phyloP scores from a whole-genome alignment of 2,113 vertebrate genomes.

The Castor canadensis region DNA sequence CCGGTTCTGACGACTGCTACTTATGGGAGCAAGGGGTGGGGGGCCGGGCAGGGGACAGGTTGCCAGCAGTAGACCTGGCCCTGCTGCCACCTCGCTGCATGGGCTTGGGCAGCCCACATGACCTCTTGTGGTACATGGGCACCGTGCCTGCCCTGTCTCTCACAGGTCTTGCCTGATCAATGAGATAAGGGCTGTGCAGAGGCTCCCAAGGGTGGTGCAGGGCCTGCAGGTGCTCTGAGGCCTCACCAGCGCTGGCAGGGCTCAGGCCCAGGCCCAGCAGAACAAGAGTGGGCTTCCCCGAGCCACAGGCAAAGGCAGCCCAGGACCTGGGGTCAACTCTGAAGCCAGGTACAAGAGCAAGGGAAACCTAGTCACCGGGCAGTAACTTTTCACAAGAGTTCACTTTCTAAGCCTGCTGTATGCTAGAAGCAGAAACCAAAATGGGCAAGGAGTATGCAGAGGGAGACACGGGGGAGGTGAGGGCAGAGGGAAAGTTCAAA shows the following conservation, averaged over 20 bases:
- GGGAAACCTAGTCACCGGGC: rapidly evolving
- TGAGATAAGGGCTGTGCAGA: not conserved
- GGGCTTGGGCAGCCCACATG: not conserved
- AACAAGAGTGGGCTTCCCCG: not conserved
- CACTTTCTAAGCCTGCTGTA: not conserved
- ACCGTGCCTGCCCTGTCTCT: not conserved
- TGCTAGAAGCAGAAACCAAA: not conserved
- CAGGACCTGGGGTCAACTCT: not conserved
- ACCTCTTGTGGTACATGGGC: not conserved
- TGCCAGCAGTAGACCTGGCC: not conserved
- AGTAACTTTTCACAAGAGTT: too few species aligned
- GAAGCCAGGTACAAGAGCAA: not conserved
- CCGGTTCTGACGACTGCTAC: not conserved
- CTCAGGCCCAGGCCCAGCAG: not conserved
- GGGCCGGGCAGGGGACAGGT: not conserved
- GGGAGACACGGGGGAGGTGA: not conserved
- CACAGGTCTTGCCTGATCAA: not conserved
- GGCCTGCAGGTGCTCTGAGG: not conserved
- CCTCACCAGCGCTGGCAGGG: not conserved
- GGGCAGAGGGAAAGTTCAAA: not conserved
- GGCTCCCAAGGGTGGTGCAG: not conserved
- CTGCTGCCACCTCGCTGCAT: not conserved
- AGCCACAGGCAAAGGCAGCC: not conserved
- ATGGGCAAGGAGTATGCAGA: not conserved
- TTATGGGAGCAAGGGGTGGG: not conserved